phyloP scores from a whole-genome alignment of 1,140 invertebrate species.

The Drosophila varians region DNA sequence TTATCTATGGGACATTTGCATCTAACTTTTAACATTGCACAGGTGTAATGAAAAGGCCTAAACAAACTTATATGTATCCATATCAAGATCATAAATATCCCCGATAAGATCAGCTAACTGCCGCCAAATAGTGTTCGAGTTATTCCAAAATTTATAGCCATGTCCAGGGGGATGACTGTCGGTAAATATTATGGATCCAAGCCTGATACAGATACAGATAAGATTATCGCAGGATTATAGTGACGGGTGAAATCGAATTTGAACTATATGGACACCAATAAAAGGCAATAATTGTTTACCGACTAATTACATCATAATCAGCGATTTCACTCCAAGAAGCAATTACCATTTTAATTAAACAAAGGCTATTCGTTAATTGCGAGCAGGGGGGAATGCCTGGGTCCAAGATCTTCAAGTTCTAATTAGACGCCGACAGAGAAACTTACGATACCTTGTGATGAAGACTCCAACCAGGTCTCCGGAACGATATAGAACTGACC shows the following conservation, averaged over 20 bases:
- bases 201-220: constrained; percentile 25
- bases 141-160: constrained; percentile 39
- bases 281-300: constrained; percentile 13
- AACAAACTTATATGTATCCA: neutral
- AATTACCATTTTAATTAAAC: constrained; percentile 24
- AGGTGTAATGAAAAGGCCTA: too few species aligned
- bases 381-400: constrained; percentile 13
- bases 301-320: constrained; percentile 36
- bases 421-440: neutral
- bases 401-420: constrained; percentile 5
- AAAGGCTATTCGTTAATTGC: constrained; percentile 24
- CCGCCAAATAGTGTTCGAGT: constrained; percentile 12
- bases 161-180: constrained; percentile 29
- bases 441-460: constrained; percentile 31
- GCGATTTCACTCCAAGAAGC: neutral
- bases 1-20: neutral
- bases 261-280: constrained; percentile 4
- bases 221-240: constrained; percentile 39
- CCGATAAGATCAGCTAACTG: constrained; percentile 27
- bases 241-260: constrained; percentile 16
- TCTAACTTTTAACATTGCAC: neutral
- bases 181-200: constrained; percentile 19
- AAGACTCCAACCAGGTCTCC: constrained; percentile 5
- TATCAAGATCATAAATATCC: constrained; percentile 38
- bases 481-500: constrained; percentile 41